Evolutionary conservation across 2,113 vertebrate genomes (phyloP), one percentile per base, ranked within the genome.

Genomic region (Halichoeres trimaculatus): DNA sequence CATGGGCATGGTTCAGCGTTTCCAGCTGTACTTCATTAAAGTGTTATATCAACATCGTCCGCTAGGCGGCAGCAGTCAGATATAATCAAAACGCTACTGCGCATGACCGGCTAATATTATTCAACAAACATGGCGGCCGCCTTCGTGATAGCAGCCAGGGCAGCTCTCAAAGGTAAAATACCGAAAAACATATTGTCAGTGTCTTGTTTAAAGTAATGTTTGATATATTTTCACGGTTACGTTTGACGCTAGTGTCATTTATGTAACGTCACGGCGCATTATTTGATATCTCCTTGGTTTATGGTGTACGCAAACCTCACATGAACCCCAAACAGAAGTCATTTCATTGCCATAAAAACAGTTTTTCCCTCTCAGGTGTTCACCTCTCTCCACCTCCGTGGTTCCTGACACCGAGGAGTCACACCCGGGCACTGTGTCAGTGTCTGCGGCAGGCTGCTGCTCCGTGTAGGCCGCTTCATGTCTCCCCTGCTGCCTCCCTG

Each of bases 71-170:
- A 40, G 20, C 26, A 71, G 6, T 35, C 10, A 8, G 6, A 5
- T 8, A 8, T 19, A 0, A 3, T 16, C 4, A 35, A 11, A 14
- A 12, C 1, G 8, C 2, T 2, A 82, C 16, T 78, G 87, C 90
- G 75, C 88, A 88, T 89, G 87, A 13, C 2, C 50, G 16, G 1
- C 0, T 0, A 0, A 9, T 0, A 0, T 67, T 69, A 34, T 0
- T 26, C 16, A 74, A 78, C 74, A 77, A 93, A 92, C 48, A 95
- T 95, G 94, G 92, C 93, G 54, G 91, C 87, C 16, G 26, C 60
- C 65, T 85, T 56, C 41, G 1, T 74, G 50, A 78, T 16, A 4
- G 20, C 54, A 3, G 10, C 62, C 0, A 78, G 89, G 71, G 74
- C 84, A 19, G 48, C 70, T 7, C 30, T 59, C 8, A 73, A 84